Evolutionary conservation across 2,888 invertebrate genomes (phyloP).

Genomic region (Onthophagus sagittarius): DNA sequence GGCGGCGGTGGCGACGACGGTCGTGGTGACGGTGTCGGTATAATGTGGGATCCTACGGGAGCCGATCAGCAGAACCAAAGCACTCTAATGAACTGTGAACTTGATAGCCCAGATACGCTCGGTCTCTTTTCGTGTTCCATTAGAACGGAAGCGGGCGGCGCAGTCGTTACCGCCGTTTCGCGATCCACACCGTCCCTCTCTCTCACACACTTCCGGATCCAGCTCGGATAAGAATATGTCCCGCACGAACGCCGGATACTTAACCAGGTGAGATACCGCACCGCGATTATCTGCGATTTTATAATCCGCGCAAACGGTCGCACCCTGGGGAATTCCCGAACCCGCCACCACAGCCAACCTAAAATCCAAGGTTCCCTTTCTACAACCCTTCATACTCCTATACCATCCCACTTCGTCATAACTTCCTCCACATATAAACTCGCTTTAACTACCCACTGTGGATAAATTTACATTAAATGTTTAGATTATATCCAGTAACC

Average conservation of each 20-base stretch:
- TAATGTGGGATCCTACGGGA: conserved; percentile 7
- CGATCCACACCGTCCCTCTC: background rate
- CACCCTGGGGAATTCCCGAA: background rate
- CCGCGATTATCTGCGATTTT: conserved; percentile 19
- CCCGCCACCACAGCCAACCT: background rate
- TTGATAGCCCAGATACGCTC: conserved; percentile 36
- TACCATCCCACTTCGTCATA: background rate
- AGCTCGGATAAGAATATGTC: conserved; percentile 15
- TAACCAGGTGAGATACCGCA: conserved; percentile 17
- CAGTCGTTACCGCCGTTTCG: background rate
- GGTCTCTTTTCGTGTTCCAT: conserved; percentile 1
- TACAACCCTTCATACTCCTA: no score
- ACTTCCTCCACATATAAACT: background rate
- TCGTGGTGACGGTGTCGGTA: background rate
- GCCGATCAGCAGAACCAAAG: conserved; percentile 36
- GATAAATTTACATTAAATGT: conserved; percentile 8
- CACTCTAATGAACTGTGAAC: conserved; percentile 46
- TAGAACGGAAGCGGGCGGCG: background rate
- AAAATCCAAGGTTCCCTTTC: background rate
- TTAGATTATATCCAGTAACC: conserved; percentile 11
- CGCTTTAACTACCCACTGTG: background rate
- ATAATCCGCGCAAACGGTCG: conserved; percentile 13
- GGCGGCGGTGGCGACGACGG: background rate
- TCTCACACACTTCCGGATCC: conserved; percentile 7
- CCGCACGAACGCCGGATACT: conserved; percentile 16